Percentiles rank a stretch among this genome's conserved stretches.
These are phyloP conservation scores for Glossophaga mutica DNA, from an alignment of 2,797 vertebrate genomes.

Conservation along the genomic window DNA sequence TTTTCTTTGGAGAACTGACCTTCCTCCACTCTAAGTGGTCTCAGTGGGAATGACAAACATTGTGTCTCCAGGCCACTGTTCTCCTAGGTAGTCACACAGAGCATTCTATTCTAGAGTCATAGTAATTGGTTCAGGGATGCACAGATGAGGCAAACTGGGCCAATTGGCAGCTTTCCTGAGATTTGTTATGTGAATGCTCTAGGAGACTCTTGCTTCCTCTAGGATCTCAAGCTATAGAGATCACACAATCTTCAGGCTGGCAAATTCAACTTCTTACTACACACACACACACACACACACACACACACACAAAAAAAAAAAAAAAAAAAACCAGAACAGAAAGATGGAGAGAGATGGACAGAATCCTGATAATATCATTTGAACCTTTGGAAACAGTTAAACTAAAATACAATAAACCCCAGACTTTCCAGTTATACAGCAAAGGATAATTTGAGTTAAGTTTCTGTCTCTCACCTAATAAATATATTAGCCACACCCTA, in stretches of 20 bases:
- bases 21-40: neutral
- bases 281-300: no score
- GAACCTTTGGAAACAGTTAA: neutral
- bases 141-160: neutral
- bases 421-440: neutral
- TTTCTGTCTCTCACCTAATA: conserved; percentile 29
- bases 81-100: neutral
- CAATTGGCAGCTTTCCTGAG: neutral
- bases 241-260: neutral
- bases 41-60: neutral
- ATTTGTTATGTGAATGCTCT: neutral
- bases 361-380: neutral
- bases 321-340: neutral
- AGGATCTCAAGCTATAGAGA: neutral
- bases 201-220: neutral
- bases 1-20: neutral
- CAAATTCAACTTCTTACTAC: neutral
- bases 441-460: neutral
- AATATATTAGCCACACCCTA: neutral
- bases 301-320: no score
- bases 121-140: neutral
- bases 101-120: neutral
- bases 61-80: neutral
- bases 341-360: neutral
- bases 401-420: neutral